Evolutionary conservation across 2,797 vertebrate genomes (phyloP).

Genomic region (Diglossa cyanea): DNA sequence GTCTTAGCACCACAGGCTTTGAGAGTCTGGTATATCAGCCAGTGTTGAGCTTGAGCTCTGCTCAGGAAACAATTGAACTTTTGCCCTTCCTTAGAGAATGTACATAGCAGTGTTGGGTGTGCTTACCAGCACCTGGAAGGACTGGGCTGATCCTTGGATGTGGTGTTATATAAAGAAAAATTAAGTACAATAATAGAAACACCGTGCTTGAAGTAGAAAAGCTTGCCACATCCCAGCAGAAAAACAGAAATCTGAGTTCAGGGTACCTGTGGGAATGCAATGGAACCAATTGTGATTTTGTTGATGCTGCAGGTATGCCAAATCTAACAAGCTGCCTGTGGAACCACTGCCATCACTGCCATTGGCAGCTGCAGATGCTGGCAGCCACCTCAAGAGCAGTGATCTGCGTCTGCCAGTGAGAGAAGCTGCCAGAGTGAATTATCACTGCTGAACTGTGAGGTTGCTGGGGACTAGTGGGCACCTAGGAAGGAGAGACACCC

Average conservation of each 20-base stretch:
- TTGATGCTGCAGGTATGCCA: background rate
- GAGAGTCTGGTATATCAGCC: background rate
- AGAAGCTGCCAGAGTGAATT: background rate
- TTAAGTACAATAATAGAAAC: background rate
- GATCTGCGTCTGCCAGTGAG: background rate
- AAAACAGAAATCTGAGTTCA: background rate
- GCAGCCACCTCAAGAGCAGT: background rate
- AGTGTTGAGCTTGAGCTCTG: background rate
- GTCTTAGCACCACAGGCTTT: background rate
- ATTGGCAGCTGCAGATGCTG: background rate
- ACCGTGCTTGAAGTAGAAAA: background rate
- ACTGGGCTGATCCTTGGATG: background rate
- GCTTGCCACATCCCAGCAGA: background rate
- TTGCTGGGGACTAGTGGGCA: background rate
- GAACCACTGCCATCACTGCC: background rate
- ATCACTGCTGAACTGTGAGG: background rate
- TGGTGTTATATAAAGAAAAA: background rate
- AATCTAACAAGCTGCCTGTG: background rate
- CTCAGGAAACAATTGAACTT: background rate
- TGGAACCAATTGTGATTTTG: accelerated
- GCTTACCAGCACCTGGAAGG: background rate
- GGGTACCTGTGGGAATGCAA: background rate
- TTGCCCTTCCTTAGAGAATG: background rate
- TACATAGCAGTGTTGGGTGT: background rate
- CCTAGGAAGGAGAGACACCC: background rate